A percentile compares a stretch with the other conserved stretches of the same genome.
Conservation (phyloP, 2,797 vertebrate species). For the Catamblyrhynchus diadema region DNA sequence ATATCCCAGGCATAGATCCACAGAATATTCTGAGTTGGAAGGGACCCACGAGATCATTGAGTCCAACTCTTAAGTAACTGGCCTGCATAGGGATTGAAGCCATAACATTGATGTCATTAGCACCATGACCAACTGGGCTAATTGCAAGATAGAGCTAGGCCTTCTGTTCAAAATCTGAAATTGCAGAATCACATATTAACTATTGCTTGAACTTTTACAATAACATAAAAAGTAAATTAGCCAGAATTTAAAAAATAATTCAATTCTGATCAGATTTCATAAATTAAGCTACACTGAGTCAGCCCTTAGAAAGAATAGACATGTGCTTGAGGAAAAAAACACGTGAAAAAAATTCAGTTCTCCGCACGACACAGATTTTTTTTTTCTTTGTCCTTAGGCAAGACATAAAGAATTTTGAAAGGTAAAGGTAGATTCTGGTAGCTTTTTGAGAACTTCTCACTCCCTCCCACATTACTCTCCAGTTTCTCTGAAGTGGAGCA, state of each 20-base stretch:
- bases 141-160: not conserved
- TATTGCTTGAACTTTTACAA: not conserved
- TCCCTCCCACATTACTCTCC: not conserved
- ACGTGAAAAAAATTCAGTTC: not conserved
- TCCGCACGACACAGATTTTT: not conserved
- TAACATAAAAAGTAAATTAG: not conserved
- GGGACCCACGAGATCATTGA: rapidly evolving
- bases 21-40: not conserved
- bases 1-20: not conserved
- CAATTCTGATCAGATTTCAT: not conserved
- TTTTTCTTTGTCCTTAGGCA: not conserved
- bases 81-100: rapidly evolving
- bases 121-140: not conserved
- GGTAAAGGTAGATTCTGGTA: not conserved
- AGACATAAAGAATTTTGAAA: not conserved
- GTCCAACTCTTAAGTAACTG: not conserved
- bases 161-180: not conserved
- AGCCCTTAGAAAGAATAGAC: not conserved
- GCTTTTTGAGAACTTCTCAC: not conserved
- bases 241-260: not conserved
- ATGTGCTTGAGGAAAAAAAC: not conserved
- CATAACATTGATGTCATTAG: not conserved
- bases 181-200: not conserved
- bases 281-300: not conserved
- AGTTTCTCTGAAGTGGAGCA: not conserved